These are phyloP conservation scores for Megaustenia siamemsis DNA, from an alignment of 2,888 invertebrate genomes.

Conservation along the genomic window DNA sequence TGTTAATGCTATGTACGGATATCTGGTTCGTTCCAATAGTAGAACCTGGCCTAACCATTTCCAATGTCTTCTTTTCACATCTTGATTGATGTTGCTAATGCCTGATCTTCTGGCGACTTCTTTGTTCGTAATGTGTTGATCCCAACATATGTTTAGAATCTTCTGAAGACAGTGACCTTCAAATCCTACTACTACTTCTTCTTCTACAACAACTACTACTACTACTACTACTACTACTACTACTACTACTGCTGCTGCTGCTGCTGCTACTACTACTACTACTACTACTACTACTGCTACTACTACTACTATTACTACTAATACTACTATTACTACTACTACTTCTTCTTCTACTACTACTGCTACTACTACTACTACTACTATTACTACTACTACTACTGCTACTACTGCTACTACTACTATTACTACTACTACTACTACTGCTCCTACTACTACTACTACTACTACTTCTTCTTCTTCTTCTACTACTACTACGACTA, in stretches of 20 bases:
- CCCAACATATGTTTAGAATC: too few relatives aligned
- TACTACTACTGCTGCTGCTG: neutral
- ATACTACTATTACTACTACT: neutral
- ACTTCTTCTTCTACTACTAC: neutral
- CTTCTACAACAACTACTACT: neutral
- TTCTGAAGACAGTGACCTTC: too few relatives aligned
- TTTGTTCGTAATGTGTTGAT: too few relatives aligned
- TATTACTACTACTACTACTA: neutral
- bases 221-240: neutral
- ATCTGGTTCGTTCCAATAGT: too few relatives aligned
- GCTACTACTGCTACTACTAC: neutral
- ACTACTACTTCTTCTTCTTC: too few relatives aligned
- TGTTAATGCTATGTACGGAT: too few relatives aligned
- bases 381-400: neutral
- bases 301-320: neutral
- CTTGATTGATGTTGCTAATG: too few relatives aligned
- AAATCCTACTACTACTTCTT: neutral
- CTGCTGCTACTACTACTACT: slow-evolving; percentile 17
- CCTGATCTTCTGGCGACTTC: too few relatives aligned
- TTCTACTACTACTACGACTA: neutral
- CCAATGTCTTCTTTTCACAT: too few relatives aligned
- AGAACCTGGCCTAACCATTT: too few relatives aligned
- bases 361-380: neutral
- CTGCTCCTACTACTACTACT: neutral
- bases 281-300: slow-evolving; percentile 23